A percentile compares a stretch with the other conserved stretches of the same genome.
Conservation (phyloP, 2,888 invertebrate genomes). For the Spialia ferax region DNA sequence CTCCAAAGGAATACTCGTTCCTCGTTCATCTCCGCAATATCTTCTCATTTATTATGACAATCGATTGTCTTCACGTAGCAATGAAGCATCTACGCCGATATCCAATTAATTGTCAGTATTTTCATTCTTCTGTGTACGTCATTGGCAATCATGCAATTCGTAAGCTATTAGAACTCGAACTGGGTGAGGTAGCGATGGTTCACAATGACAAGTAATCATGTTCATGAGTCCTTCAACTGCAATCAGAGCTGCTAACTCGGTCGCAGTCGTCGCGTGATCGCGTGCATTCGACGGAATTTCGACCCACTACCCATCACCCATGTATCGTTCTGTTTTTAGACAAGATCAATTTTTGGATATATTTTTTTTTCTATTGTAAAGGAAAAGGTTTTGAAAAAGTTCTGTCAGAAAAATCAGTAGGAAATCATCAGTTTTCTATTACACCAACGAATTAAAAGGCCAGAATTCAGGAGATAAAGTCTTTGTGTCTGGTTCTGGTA, state of each 20-base stretch:
- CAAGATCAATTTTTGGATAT: too few relatives aligned
- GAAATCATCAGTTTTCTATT: too few relatives aligned
- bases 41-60: background rate
- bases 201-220: constrained; percentile 1
- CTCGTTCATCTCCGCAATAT: background rate
- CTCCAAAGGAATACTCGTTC: background rate
- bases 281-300: constrained; percentile 18
- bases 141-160: constrained; percentile 27
- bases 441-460: too few relatives aligned
- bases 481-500: background rate
- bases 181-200: constrained; percentile 4
- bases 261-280: constrained; percentile 9
- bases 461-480: background rate
- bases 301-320: too few relatives aligned
- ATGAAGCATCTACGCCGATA: constrained; percentile 4
- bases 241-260: constrained; percentile 32
- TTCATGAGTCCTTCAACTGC: constrained; percentile 28
- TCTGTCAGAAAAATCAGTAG: too few relatives aligned
- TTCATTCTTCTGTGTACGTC: constrained; percentile 6
- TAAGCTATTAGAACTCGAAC: constrained; percentile 25
- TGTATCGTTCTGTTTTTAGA: too few relatives aligned
- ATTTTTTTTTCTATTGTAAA: too few relatives aligned
- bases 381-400: too few relatives aligned
- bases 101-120: constrained; percentile 7
- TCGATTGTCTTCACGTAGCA: background rate